Conservation (phyloP, 2,888 invertebrate species). For the Drosophila yooni region DNA sequence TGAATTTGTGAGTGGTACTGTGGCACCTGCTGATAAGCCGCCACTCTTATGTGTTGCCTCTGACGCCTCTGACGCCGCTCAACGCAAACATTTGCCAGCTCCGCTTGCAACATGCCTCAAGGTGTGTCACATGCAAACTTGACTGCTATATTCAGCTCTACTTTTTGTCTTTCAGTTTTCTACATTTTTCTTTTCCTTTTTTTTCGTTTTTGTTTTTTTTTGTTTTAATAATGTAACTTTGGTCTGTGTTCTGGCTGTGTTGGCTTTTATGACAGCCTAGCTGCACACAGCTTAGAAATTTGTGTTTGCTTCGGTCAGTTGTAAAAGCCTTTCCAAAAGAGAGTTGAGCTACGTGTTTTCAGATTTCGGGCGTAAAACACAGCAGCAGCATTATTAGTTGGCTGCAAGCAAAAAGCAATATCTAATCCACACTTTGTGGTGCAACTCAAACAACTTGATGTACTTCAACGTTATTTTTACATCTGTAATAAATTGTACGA, state of each 20-base stretch:
- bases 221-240: slow-evolving; percentile 4
- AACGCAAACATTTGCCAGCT: slow-evolving; percentile 57
- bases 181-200: slow-evolving; percentile 6
- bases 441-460: neutral
- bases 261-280: slow-evolving; percentile 42
- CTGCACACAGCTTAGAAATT: slow-evolving; percentile 31
- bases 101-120: slow-evolving; percentile 51
- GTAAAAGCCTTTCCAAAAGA: slow-evolving; percentile 4
- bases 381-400: slow-evolving; percentile 4
- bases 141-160: slow-evolving; percentile 30
- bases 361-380: slow-evolving; percentile 1
- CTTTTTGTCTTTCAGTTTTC: slow-evolving; percentile 26
- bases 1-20: slow-evolving; percentile 25
- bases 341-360: slow-evolving; percentile 2
- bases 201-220: neutral
- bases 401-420: slow-evolving; percentile 9
- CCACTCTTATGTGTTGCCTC: slow-evolving; percentile 18
- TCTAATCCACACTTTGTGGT: neutral
- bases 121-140: slow-evolving; percentile 64
- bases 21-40: slow-evolving; percentile 53
- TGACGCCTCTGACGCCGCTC: slow-evolving; percentile 33
- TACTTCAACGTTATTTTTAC: neutral
- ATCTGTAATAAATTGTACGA: neutral
- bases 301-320: slow-evolving; percentile 48
- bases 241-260: slow-evolving; percentile 26